Evolutionary conservation across 2,113 vertebrate species (phyloP).

Genomic region (Rhea americana): DNA sequence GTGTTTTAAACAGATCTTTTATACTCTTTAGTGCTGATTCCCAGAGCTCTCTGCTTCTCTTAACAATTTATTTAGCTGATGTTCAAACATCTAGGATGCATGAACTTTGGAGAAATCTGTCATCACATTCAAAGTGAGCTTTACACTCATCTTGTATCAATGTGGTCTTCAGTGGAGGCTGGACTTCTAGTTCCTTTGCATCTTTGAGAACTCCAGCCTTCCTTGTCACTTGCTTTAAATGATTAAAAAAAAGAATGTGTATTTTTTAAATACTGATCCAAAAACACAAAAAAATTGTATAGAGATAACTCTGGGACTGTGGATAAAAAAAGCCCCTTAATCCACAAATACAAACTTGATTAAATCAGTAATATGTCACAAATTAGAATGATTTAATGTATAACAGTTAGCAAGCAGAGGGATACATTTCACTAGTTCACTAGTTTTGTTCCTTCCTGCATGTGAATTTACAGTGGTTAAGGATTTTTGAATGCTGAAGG

Average conservation of each 20-base stretch:
- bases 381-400: background rate
- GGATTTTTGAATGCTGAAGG: background rate
- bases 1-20: background rate
- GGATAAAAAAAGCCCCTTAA: background rate
- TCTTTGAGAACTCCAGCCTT: background rate
- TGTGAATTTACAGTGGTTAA: background rate
- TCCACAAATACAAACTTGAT: background rate
- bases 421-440: background rate
- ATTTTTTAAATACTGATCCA: background rate
- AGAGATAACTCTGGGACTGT: background rate
- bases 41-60: background rate
- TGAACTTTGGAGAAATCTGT: background rate
- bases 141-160: fast-evolving
- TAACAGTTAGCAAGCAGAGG: background rate
- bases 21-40: background rate
- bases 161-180: background rate
- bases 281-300: background rate
- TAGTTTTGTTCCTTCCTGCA: background rate
- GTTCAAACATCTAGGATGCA: background rate
- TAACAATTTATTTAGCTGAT: background rate
- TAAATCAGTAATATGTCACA: background rate
- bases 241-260: background rate
- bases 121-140: background rate
- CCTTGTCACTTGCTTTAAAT: background rate
- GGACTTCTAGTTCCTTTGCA: background rate